Conservation (phyloP, 2,888 invertebrate species). For the Peribatodes rhomboidaria region DNA sequence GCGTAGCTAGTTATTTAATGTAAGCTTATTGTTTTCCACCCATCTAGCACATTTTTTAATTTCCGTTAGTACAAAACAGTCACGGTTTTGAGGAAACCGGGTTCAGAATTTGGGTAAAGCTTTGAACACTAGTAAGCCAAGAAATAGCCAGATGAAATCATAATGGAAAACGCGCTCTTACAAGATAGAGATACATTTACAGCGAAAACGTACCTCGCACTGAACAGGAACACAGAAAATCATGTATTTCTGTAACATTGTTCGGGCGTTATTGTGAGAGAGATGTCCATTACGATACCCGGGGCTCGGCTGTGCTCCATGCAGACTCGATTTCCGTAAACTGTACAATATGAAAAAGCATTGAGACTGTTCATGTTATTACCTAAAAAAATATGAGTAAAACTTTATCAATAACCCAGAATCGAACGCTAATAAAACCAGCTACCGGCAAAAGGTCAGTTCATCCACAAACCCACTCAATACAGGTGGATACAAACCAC, state of each 20-base stretch:
- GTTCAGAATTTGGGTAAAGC: too few relatives aligned
- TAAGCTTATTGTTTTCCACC: too few relatives aligned
- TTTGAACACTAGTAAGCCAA: too few relatives aligned
- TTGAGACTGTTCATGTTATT: neutral
- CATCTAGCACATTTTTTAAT: too few relatives aligned
- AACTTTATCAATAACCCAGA: neutral
- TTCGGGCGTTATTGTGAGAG: slow-evolving; percentile 9
- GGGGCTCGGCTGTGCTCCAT: neutral
- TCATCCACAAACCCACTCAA: neutral
- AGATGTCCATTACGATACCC: slow-evolving; percentile 15
- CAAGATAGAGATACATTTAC: neutral
- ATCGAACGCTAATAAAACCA: slow-evolving; percentile 7
- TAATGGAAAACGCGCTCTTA: neutral
- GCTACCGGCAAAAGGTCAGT: neutral
- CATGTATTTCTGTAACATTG: slow-evolving; percentile 3
- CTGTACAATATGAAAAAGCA: neutral
- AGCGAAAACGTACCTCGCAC: neutral
- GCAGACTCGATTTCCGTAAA: neutral
- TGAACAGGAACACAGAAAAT: neutral
- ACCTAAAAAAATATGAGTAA: neutral
- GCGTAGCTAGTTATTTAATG: too few relatives aligned
- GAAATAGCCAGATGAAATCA: neutral
- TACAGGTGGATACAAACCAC: neutral
- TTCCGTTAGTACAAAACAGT: too few relatives aligned
- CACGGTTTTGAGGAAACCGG: too few relatives aligned